Evolutionary conservation across 2,113 vertebrate species (phyloP).

Genomic region (Herpetotheres cachinnans): DNA sequence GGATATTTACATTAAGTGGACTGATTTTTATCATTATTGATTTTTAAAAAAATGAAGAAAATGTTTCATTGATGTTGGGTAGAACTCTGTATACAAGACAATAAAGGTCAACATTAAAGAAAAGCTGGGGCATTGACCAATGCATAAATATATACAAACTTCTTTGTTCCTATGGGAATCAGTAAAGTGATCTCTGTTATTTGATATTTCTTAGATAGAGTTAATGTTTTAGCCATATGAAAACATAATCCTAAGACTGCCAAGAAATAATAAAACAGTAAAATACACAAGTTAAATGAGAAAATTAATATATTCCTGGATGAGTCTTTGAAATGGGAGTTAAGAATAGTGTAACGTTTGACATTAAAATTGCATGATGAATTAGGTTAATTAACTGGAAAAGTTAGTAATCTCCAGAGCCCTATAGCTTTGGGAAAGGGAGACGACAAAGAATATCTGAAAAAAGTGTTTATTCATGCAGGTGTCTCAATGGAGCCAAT

Average conservation of each 20-base stretch:
- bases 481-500: neutral
- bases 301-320: conserved; percentile 18
- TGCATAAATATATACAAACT: neutral
- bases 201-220: neutral
- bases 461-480: neutral
- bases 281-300: conserved; percentile 12
- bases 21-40: neutral
- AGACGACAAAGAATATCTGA: neutral
- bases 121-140: neutral
- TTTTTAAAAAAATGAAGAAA: neutral
- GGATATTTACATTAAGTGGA: neutral
- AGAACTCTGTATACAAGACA: neutral
- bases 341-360: conserved; percentile 35
- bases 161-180: neutral
- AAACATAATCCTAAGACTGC: neutral
- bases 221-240: neutral
- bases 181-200: neutral
- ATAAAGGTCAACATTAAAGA: neutral
- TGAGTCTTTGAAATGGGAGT: conserved; percentile 17
- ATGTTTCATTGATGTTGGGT: neutral
- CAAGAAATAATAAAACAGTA: neutral
- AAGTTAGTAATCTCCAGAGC: conserved; percentile 30
- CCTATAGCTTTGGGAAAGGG: neutral
- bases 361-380: conserved; percentile 50
- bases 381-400: conserved; percentile 66